Conservation (phyloP, 2,888 invertebrate genomes). For the Orchesella flavescens region DNA sequence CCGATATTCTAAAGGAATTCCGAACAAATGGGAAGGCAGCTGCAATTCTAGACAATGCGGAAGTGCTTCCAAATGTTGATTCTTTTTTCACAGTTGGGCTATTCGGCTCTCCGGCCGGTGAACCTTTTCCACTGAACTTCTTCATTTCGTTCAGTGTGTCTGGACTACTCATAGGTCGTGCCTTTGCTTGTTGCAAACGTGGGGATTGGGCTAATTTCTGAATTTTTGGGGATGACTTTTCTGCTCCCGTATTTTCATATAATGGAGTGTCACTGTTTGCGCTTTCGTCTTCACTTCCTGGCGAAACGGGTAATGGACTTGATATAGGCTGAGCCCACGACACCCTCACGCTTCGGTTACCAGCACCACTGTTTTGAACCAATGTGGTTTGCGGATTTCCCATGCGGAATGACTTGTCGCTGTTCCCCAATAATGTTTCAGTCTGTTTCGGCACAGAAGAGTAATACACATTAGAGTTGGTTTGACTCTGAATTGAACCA, state of each 20-base stretch:
- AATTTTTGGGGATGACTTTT: constrained; percentile 42
- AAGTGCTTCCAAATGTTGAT: constrained; percentile 47
- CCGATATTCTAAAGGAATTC: constrained; percentile 63
- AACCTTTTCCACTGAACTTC: constrained; percentile 21
- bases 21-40: constrained; percentile 70
- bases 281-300: constrained; percentile 63
- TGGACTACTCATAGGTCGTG: constrained; percentile 52
- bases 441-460: constrained; percentile 64
- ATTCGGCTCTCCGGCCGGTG: not conserved
- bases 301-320: constrained; percentile 62
- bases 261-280: constrained; percentile 66
- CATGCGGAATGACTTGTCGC: constrained; percentile 21
- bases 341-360: constrained; percentile 55
- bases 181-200: constrained; percentile 21
- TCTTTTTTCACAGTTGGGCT: constrained; percentile 37
- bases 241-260: constrained; percentile 60
- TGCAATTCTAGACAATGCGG: constrained; percentile 67
- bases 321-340: constrained; percentile 71
- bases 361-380: constrained; percentile 61
- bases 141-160: constrained; percentile 60
- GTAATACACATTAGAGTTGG: constrained; percentile 69
- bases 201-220: constrained; percentile 26
- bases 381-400: constrained; percentile 55
- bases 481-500: constrained; percentile 61
- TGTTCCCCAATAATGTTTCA: constrained; percentile 52